Percentiles rank a stretch among this genome's conserved stretches.
phyloP scores from a whole-genome alignment of 2,113 vertebrate genomes.

The Phalacrocorax carbo region DNA sequence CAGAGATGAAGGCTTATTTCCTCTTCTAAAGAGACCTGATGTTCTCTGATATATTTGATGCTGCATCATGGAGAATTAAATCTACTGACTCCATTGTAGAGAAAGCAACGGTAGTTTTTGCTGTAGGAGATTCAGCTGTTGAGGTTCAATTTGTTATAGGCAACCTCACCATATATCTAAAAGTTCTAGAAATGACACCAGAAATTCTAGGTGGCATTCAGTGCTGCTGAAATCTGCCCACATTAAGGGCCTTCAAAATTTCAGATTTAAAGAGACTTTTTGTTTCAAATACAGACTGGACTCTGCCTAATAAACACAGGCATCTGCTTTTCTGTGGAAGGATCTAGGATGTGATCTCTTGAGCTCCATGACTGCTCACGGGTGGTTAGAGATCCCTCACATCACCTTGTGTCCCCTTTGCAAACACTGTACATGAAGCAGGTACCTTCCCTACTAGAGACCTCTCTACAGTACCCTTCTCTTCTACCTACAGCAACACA shows the following conservation, averaged over 20 bases:
- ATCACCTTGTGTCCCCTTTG: background rate
- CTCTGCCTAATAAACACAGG: background rate
- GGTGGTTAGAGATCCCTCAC: background rate
- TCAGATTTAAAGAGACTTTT: background rate
- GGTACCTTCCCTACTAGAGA: background rate
- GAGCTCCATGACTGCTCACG: background rate
- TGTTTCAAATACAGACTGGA: background rate
- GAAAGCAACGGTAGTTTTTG: background rate
- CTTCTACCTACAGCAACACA: background rate
- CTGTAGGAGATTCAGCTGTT: background rate
- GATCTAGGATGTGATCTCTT: background rate
- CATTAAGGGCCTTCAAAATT: background rate
- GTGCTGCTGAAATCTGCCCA: background rate
- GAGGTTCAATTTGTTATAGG: background rate
- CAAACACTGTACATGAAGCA: background rate
- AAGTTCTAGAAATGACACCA: background rate
- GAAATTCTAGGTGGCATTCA: background rate
- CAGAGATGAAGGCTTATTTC: background rate
- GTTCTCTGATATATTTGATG: background rate
- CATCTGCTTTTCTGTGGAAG: background rate
- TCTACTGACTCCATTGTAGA: background rate
- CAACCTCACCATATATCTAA: background rate
- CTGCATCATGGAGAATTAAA: background rate
- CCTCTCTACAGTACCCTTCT: background rate
- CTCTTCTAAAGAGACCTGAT: background rate